phyloP scores from a whole-genome alignment of 2,113 vertebrate genomes.

The Tetrao urogallus region DNA sequence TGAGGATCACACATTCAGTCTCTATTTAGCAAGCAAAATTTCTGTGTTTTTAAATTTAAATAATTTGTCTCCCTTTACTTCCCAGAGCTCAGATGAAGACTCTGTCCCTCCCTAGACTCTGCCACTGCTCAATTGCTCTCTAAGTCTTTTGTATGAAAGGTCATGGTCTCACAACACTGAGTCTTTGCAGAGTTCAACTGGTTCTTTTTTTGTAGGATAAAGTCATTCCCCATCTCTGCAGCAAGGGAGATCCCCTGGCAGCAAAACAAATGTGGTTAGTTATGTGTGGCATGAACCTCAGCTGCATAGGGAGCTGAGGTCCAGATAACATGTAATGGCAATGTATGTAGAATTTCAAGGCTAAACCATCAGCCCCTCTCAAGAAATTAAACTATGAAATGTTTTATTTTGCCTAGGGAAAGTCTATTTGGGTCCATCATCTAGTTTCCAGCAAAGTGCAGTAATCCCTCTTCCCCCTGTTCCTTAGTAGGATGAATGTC shows the following conservation, averaged over 20 bases:
- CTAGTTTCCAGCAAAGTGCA: neutral
- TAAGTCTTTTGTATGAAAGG: constrained; percentile 35
- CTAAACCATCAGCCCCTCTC: constrained; percentile 27
- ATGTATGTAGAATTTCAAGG: constrained; percentile 25
- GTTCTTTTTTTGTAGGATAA: constrained; percentile 23
- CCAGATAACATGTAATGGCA: neutral
- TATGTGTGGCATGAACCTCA: constrained; percentile 65
- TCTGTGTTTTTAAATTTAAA: constrained; percentile 37
- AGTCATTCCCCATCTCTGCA: constrained; percentile 5
- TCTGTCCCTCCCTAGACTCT: constrained; percentile 4
- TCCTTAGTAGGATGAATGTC: neutral
- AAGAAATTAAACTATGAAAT: constrained; percentile 60
- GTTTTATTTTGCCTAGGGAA: constrained; percentile 48
- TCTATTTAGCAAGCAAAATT: constrained; percentile 30
- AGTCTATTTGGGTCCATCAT: constrained; percentile 1
- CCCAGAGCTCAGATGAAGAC: neutral
- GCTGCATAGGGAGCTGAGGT: constrained; percentile 47
- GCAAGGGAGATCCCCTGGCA: constrained; percentile 56
- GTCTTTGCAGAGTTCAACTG: constrained; percentile 50
- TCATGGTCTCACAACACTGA: constrained; percentile 23
- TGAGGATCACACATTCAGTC: neutral
- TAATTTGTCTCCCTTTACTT: constrained; percentile 33
- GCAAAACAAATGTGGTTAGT: constrained; percentile 69
- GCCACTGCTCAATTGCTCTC: constrained; percentile 14
- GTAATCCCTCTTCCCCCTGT: neutral